phyloP scores from a whole-genome alignment of 2,888 invertebrate genomes.

The Lepetodrilus schrolli region DNA sequence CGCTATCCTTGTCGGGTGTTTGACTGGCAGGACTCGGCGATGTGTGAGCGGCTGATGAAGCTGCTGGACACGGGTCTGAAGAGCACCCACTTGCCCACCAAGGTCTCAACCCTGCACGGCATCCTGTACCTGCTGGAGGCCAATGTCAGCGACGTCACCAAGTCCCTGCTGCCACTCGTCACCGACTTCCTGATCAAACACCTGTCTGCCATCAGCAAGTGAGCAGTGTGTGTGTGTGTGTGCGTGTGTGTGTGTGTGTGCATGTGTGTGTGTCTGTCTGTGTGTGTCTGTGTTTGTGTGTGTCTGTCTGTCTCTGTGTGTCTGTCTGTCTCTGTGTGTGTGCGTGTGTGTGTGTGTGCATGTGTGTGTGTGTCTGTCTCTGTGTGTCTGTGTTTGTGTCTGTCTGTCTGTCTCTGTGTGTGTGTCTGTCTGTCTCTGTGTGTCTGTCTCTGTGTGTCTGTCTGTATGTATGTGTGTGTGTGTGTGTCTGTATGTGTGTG shows the following conservation, averaged over 20 bases:
- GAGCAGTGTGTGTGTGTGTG: constrained; percentile 49
- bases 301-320: constrained; percentile 1
- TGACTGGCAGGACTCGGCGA: constrained; percentile 75
- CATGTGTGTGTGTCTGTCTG: neutral
- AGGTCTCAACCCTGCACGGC: constrained; percentile 82
- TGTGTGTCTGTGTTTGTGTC: no score
- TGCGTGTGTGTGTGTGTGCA: no score
- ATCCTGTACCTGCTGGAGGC: constrained; percentile 81
- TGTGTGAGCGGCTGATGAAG: constrained; percentile 80
- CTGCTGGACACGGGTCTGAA: constrained; percentile 80
- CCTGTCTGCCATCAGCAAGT: constrained; percentile 71
- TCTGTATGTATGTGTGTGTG: no score
- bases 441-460: no score
- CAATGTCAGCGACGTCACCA: constrained; percentile 69
- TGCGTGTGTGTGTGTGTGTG: neutral
- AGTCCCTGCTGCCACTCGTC: constrained; percentile 69
- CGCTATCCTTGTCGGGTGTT: neutral
- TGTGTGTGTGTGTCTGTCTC: no score
- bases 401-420: no score
- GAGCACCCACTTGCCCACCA: constrained; percentile 80
- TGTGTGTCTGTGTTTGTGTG: neutral
- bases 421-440: no score
- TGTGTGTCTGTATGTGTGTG: no score
- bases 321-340: neutral
- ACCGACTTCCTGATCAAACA: constrained; percentile 75